phyloP scores from a whole-genome alignment of 1,140 invertebrate species.

The Apolygus lucorum region DNA sequence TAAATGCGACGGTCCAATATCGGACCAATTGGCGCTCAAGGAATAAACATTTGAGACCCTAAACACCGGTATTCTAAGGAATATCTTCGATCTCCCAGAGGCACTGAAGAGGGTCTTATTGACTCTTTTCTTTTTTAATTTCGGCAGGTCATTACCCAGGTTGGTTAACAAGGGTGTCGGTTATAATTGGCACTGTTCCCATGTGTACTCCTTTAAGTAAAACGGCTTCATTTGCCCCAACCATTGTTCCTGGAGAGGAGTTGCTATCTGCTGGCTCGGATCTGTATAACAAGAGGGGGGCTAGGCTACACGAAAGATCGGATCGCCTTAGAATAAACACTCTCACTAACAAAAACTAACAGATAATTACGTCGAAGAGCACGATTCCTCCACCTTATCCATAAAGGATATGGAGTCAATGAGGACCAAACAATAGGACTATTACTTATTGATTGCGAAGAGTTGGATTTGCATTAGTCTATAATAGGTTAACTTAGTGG shows the following conservation, averaged over 20 bases:
- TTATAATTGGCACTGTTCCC: constrained; percentile 20
- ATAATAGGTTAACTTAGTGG: too few species aligned
- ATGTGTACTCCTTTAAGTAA: constrained; percentile 15
- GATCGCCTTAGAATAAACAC: background rate
- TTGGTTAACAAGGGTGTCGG: constrained; percentile 9
- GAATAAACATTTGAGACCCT: too few species aligned
- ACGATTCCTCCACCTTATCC: background rate
- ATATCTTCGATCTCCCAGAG: too few species aligned
- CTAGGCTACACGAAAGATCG: background rate
- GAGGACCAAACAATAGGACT: background rate
- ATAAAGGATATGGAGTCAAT: background rate
- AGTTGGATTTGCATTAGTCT: too few species aligned
- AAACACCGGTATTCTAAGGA: too few species aligned
- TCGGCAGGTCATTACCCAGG: constrained; percentile 2
- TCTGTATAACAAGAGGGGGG: background rate
- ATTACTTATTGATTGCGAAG: background rate
- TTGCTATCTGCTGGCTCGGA: background rate
- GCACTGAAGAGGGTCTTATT: too few species aligned
- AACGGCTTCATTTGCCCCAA: constrained; percentile 19
- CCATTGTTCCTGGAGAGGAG: constrained; percentile 5
- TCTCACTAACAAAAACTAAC: background rate
- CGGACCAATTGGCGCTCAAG: too few species aligned
- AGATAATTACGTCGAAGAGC: background rate
- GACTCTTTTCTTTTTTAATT: constrained; percentile 3
- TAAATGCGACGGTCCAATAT: too few species aligned